Conservation (phyloP, 2,797 vertebrate genomes). For the Lepus oiostolus region DNA sequence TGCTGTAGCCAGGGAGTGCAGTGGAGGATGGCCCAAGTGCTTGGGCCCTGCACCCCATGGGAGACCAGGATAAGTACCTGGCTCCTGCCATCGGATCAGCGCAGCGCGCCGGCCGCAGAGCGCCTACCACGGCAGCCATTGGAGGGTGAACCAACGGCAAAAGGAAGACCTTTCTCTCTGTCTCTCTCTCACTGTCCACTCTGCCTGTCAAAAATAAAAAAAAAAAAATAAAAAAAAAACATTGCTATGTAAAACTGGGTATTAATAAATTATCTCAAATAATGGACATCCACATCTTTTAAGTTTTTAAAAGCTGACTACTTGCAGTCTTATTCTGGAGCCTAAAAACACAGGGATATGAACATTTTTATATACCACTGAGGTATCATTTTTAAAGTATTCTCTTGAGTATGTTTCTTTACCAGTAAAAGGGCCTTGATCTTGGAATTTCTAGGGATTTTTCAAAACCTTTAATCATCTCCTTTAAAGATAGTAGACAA, state of each 20-base stretch:
- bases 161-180: too few species aligned
- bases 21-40: too few species aligned
- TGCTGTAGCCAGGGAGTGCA: too few species aligned
- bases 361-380: background rate
- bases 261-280: conserved; percentile 25
- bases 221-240: too few species aligned
- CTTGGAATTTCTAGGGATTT: conserved; percentile 58
- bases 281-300: conserved; percentile 11
- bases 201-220: too few species aligned
- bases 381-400: background rate
- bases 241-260: background rate
- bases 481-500: conserved; percentile 52
- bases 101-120: too few species aligned
- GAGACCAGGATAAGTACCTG: too few species aligned
- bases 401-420: conserved; percentile 29
- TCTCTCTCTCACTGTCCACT: too few species aligned
- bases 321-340: conserved; percentile 35
- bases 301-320: conserved; percentile 45
- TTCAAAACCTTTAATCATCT: conserved; percentile 65
- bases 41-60: too few species aligned
- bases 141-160: too few species aligned
- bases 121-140: too few species aligned
- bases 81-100: too few species aligned
- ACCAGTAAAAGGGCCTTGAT: conserved; percentile 20
- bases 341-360: conserved; percentile 41